A percentile compares a stretch with the other conserved stretches of the same genome.
These are phyloP conservation scores for Acanthopleura granulata DNA, from an alignment of 2,888 invertebrate species.

Conservation along the genomic window DNA sequence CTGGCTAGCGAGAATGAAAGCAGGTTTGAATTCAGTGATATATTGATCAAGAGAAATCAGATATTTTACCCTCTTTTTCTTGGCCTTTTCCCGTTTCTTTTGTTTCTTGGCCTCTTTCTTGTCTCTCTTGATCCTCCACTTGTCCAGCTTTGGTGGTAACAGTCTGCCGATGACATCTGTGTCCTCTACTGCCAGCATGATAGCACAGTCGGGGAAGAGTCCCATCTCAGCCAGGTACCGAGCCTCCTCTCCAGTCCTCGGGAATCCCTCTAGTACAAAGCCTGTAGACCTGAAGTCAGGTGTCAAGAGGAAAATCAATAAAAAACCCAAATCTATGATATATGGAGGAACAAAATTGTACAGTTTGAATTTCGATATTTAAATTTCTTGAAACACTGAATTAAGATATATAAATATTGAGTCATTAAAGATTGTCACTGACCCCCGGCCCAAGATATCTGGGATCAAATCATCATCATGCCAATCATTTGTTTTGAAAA, in stretches of 20 bases:
- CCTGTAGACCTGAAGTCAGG: conserved; percentile 68
- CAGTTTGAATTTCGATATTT: too few relatives aligned
- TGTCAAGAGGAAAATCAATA: too few relatives aligned
- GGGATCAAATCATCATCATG: too few relatives aligned
- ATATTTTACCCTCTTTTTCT: conserved; percentile 60
- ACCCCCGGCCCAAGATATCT: too few relatives aligned
- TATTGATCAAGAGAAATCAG: background rate
- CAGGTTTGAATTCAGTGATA: too few relatives aligned
- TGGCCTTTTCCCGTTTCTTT: conserved; percentile 61
- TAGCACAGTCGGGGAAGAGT: conserved; percentile 66
- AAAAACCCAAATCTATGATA: too few relatives aligned
- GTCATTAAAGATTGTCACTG: too few relatives aligned
- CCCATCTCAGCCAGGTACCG: conserved; percentile 61
- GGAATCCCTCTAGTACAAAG: conserved; percentile 69
- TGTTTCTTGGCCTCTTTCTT: conserved; percentile 55
- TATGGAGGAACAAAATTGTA: too few relatives aligned
- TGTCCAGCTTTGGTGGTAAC: conserved; percentile 66
- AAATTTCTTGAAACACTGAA: too few relatives aligned
- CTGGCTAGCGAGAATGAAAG: too few relatives aligned
- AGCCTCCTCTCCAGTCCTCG: conserved; percentile 65
- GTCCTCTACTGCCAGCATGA: conserved; percentile 63
- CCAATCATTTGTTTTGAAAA: too few relatives aligned
- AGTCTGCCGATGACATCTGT: conserved; percentile 64
- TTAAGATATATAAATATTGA: too few relatives aligned
- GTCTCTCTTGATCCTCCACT: conserved; percentile 63